Conservation (phyloP, 2,113 vertebrate genomes). For the Fregata magnificens region DNA sequence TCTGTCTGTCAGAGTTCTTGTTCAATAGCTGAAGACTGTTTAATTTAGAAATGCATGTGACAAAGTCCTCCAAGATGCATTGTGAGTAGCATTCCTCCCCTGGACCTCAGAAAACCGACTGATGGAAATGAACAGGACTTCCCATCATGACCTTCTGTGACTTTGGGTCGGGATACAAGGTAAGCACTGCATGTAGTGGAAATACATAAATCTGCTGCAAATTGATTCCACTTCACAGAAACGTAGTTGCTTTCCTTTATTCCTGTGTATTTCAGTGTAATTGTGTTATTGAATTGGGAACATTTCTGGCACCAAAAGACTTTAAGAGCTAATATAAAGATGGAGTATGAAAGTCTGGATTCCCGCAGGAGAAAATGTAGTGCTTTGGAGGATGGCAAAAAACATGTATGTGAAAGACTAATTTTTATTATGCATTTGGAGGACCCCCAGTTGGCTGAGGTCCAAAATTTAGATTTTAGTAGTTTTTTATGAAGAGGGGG, state of each 20-base stretch:
- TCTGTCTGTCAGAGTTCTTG: not conserved
- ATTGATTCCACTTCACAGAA: slow-evolving; percentile 9
- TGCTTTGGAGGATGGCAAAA: not conserved
- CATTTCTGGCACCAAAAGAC: not conserved
- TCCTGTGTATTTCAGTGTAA: slow-evolving; percentile 40
- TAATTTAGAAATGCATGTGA: not conserved
- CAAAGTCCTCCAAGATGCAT: not conserved
- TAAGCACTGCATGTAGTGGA: not conserved
- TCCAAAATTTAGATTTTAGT: not conserved
- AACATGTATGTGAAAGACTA: not conserved
- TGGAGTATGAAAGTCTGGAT: not conserved
- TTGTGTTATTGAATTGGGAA: slow-evolving; percentile 25
- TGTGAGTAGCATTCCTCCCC: not conserved
- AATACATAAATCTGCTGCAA: not conserved
- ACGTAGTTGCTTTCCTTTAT: slow-evolving; percentile 28
- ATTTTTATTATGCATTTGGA: slow-evolving; percentile 4
- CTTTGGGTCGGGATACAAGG: not conserved
- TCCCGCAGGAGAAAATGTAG: slow-evolving; percentile 28
- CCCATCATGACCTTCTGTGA: not conserved
- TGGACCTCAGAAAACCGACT: not conserved
- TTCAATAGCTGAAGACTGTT: not conserved
- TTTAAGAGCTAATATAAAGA: slow-evolving; percentile 28
- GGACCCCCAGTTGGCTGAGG: not conserved
- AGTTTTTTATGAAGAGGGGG: not conserved
- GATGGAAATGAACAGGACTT: not conserved